Base-by-base conservation (phyloP, 2,888 invertebrate species). In the Thecocarcelia acutangulata region DNA sequence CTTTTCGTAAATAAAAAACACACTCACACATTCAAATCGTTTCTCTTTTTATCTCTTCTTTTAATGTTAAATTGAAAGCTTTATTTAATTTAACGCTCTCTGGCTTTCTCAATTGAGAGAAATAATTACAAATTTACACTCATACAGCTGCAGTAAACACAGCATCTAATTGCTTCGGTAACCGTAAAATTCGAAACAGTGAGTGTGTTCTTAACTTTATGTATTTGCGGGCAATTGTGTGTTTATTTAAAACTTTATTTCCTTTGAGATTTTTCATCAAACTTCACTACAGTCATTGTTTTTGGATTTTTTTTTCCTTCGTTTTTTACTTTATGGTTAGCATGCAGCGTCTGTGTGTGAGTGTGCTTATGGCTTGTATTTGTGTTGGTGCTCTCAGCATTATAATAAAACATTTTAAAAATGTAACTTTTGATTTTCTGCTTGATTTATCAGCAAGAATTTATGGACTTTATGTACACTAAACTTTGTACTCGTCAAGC, bases 391-490 rank as follows among this genome's bases (percentile, higher is more conserved):
- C 72, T 76, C 76, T 44, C 70, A 70, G 58, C 81, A 76, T 79
- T 74, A 78, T 61, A 79, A 84, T 86, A 84, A 84, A 76, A 86
- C 83, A 85, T 79, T 74, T 70, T 66, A 48, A 79, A 77, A 79
- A 79, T 75, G 59, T 77, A 76, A 63, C 85, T 87, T 87, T 86
- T 86, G 86, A 87, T 87, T 87, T 87, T 87, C 84, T 84, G 85
- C 86, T 85, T 87, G 86, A 88, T 88, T 87, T 87, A 87, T 88
- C 87, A 87, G 84, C 85, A 84, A 83, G 83, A 85, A 86, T 85
- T 86, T 87, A 85, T 86, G 83, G 84, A 76, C 72, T 75, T 74
- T 78, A 46, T 78, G 46, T 78, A 70, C 54, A 70, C 33, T 50
- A 83, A 72, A 70, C 50, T 59, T 70, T 28, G 17, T 24, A 54